Evolutionary conservation across 2,113 vertebrate genomes (phyloP).

Genomic region (Mohoua ochrocephala): DNA sequence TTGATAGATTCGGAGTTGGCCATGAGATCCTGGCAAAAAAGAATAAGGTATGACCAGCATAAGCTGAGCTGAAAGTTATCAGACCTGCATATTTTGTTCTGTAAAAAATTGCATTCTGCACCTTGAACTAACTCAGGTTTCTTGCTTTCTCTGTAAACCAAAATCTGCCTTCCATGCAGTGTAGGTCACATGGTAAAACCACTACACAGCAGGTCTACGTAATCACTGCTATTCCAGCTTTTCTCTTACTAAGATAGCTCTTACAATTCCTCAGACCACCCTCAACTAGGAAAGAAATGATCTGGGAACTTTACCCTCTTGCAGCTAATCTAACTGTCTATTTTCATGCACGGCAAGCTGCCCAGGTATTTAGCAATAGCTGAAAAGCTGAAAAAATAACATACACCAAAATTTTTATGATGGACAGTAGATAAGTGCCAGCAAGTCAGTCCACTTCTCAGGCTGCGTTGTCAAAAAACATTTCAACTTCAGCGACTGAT

Average conservation of each 20-base stretch:
- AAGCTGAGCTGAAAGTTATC: neutral
- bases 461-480: neutral
- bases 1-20: neutral
- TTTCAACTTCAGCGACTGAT: neutral
- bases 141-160: neutral
- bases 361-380: neutral
- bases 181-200: neutral
- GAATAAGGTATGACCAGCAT: neutral
- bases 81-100: neutral
- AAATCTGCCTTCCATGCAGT: neutral
- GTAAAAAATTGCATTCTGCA: neutral
- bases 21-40: neutral
- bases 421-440: neutral
- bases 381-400: neutral
- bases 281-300: neutral
- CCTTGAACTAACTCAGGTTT: neutral
- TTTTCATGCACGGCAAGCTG: neutral
- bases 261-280: neutral
- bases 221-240: neutral
- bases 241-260: neutral
- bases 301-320: neutral
- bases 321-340: neutral
- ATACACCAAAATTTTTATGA: neutral
- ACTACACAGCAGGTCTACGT: neutral
- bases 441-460: neutral